phyloP scores from a whole-genome alignment of 2,113 vertebrate genomes.

The Alligator mississippiensis region DNA sequence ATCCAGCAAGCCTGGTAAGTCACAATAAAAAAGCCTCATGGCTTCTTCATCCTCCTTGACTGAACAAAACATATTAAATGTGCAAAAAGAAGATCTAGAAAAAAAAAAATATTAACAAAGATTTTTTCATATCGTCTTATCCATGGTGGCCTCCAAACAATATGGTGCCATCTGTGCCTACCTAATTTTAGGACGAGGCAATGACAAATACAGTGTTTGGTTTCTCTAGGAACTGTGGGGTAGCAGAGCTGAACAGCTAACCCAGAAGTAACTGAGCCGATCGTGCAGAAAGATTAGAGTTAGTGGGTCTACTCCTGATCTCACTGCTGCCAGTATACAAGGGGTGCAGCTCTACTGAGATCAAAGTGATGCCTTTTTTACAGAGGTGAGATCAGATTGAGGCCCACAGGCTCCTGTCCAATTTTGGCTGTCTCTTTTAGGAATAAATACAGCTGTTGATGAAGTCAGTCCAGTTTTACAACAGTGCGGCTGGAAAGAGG shows the following conservation, averaged over 20 bases:
- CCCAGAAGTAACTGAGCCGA: not conserved
- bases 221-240: not conserved
- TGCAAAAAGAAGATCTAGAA: slow-evolving; percentile 27
- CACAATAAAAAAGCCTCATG: slow-evolving; percentile 54
- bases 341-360: not conserved
- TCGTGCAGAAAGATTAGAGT: not conserved
- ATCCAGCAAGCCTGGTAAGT: slow-evolving; percentile 49
- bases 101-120: slow-evolving; percentile 19
- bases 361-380: fast-evolving
- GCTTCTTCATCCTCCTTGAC: slow-evolving; percentile 47
- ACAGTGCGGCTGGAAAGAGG: not conserved
- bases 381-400: not conserved
- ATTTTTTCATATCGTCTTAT: not conserved
- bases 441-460: not conserved
- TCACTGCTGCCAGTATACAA: fast-evolving
- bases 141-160: slow-evolving; percentile 32
- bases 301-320: not conserved
- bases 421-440: not conserved
- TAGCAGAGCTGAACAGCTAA: not conserved
- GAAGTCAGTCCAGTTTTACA: not conserved
- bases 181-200: not conserved
- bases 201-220: slow-evolving; percentile 3
- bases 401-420: not conserved
- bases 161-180: slow-evolving; percentile 10
- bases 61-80: slow-evolving; percentile 53